Conservation (phyloP, 2,113 vertebrate species). For the Hemiscyllium ocellatum region DNA sequence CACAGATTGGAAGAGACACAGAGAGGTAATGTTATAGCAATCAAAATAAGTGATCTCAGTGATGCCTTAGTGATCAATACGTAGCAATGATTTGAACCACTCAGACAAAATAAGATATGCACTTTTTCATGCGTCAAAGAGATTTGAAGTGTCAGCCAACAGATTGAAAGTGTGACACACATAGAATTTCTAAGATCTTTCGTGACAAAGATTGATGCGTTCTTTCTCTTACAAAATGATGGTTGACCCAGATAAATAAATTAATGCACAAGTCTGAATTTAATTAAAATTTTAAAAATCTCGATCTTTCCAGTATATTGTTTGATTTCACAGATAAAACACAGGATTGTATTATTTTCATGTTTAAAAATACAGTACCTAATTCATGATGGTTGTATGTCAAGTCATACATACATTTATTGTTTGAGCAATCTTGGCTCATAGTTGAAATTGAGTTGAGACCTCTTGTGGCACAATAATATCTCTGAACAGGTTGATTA, state of each 20-base stretch:
- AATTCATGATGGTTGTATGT: no score
- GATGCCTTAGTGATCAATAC: background rate
- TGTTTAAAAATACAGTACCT: background rate
- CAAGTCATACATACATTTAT: background rate
- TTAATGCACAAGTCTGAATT: background rate
- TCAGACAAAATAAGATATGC: background rate
- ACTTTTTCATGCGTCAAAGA: background rate
- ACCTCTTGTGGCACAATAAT: no score
- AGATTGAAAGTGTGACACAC: background rate
- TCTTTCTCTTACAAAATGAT: background rate
- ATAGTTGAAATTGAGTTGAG: no score
- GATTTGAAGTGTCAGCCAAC: background rate
- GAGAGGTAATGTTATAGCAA: no score
- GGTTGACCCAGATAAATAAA: background rate
- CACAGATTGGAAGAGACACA: no score
- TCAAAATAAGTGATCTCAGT: no score
- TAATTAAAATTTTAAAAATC: background rate
- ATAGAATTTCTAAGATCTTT: background rate
- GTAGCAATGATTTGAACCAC: background rate
- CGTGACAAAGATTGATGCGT: background rate
- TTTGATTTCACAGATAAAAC: background rate
- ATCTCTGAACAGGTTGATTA: no score
- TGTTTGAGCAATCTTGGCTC: background rate
- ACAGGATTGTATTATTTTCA: background rate
- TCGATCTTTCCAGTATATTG: background rate